Conservation (phyloP, 2,797 vertebrate genomes). For the Prunella strophiata region DNA sequence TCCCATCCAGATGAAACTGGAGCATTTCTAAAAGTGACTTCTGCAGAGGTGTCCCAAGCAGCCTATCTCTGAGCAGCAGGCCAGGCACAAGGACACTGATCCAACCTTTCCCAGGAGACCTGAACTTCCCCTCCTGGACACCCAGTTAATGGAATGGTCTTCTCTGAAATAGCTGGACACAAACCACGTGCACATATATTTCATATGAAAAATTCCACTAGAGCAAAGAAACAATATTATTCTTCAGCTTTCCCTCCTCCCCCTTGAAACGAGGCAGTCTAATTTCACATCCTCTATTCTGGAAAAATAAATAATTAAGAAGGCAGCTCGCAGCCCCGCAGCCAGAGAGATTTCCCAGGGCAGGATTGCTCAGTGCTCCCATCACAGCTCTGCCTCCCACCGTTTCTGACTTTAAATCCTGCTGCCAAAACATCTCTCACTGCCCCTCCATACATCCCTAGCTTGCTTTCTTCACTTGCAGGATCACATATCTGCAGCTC, state of each 20-base stretch:
- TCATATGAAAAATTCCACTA: background rate
- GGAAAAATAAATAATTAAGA: conserved; percentile 1
- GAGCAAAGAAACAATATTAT: background rate
- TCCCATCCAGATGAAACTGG: conserved; percentile 8
- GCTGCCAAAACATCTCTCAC: conserved; percentile 1
- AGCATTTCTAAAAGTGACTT: background rate
- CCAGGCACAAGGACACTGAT: background rate
- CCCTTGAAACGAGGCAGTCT: background rate
- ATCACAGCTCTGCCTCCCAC: background rate
- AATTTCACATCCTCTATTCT: conserved; percentile 16
- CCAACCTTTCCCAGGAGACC: background rate
- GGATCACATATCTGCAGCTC: background rate
- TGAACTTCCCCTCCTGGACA: background rate
- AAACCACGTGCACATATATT: fast-evolving
- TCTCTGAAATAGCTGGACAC: background rate
- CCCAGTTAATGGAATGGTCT: background rate
- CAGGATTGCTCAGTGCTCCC: background rate
- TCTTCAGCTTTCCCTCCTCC: background rate
- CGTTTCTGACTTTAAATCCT: background rate
- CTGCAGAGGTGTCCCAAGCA: background rate
- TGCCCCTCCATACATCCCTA: background rate
- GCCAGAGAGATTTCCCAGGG: conserved; percentile 20
- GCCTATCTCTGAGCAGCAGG: background rate
- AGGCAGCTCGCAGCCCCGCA: background rate
- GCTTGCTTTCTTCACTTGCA: background rate